Conservation (phyloP, 2,797 vertebrate genomes). For the Malurus leucopterus region DNA sequence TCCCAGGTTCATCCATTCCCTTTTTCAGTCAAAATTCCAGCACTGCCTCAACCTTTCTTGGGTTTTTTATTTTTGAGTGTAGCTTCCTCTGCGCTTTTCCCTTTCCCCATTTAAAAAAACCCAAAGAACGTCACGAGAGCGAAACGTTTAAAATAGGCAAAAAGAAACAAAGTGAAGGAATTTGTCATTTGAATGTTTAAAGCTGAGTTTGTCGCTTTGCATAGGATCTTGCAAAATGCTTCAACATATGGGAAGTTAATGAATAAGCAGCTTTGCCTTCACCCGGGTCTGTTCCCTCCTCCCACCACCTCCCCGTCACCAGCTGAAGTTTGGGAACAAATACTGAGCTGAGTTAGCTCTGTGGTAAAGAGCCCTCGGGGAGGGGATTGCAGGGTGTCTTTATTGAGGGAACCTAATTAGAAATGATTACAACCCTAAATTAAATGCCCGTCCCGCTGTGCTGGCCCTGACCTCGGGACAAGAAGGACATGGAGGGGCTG, state of each 20-base stretch:
- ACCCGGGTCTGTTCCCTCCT: constrained; percentile 18
- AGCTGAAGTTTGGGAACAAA: constrained; percentile 25
- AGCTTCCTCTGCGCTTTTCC: background rate
- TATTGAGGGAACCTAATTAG: background rate
- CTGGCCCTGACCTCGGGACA: background rate
- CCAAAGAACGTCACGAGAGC: background rate
- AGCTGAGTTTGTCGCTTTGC: background rate
- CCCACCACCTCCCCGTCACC: background rate
- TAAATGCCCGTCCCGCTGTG: background rate
- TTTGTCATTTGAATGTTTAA: background rate
- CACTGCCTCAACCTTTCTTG: background rate
- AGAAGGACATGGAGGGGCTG: background rate
- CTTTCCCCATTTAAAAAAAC: background rate
- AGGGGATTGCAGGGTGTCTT: background rate
- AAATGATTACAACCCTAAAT: background rate
- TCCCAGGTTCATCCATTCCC: background rate
- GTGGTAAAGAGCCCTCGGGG: background rate
- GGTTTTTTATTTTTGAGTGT: background rate
- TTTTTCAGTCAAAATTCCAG: background rate
- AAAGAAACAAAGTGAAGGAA: background rate
- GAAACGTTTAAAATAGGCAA: background rate
- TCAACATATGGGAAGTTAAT: constrained; percentile 46
- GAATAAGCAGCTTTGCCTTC: constrained; percentile 26
- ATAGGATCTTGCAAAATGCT: constrained; percentile 3
- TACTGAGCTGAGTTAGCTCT: background rate